Base-by-base conservation (phyloP, 2,888 invertebrate genomes). In the Julus scanicus region DNA sequence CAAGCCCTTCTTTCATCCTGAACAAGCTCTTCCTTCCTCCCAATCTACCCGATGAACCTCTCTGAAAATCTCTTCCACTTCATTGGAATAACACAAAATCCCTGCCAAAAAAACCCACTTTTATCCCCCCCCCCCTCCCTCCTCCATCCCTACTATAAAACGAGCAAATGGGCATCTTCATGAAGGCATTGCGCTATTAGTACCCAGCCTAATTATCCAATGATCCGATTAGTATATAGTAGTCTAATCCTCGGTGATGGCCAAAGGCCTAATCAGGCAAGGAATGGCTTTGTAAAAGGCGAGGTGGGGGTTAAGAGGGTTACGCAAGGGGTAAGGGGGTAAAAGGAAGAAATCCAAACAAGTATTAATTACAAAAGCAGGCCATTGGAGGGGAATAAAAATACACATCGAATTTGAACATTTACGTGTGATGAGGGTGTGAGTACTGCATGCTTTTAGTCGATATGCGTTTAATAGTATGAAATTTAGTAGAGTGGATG, bases 181-280 rank as follows among this genome's bases (percentile, higher is more conserved):
- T 80, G 71, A 71, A 71, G 71, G 71, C 71, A 71, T n/a, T 71
- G 71, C 71, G 71, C 71, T 71, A 71, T 80, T 80, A 80, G 80
- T 80, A 80, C 80, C 80, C 80, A 85, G 85, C 85, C 85, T 85
- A 85, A 85, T 85, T 85, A 85, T 49, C 49, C 85, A 85, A 85
- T 85, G 85, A 85, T 85, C 85, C 85, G 85, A 85, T 85, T 85
- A 85, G 85, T 49, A 85, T 80, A 80, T 80, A 80, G 80, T 80
- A 37, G 80, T 80, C 80, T 80, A 80, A 80, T 80, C 80, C 80
- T 29, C 37, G 80, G 37, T 80, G 80, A 80, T 80, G 80, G 80
- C 80, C 80, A 80, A 80, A 80, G 80, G 80, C 80, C 80, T 80
- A 80, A 80, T 80, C 80, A 80, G 80, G 80, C 80, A 80, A 80